These are phyloP conservation scores for Neosilurus hyrtlii DNA, from an alignment of 2,797 vertebrate species.

Conservation along the genomic window DNA sequence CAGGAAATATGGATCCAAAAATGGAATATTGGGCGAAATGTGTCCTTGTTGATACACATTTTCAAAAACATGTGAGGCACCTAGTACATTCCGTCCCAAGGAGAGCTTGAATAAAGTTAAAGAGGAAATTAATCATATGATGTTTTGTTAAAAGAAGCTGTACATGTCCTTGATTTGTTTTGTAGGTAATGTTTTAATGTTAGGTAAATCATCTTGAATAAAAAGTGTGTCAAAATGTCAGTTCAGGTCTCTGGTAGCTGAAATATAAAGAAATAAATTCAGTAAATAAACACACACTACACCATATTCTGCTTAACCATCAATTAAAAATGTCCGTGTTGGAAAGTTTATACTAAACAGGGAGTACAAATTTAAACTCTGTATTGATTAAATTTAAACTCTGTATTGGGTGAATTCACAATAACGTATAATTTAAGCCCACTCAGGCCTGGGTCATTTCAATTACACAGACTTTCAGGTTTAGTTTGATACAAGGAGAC, in stretches of 20 bases:
- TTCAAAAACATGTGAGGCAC: conserved; percentile 11
- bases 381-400: not conserved
- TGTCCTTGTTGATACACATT: conserved; percentile 43
- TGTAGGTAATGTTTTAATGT: not conserved
- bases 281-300: not conserved
- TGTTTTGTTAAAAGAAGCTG: not conserved
- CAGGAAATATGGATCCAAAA: conserved; percentile 50
- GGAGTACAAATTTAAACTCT: not conserved
- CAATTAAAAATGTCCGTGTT: not conserved
- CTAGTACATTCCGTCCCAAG: not conserved
- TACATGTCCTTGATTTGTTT: not conserved
- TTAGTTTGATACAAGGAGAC: not conserved
- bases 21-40: conserved; percentile 27
- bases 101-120: not conserved
- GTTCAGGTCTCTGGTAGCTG: not conserved
- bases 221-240: not conserved
- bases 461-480: not conserved
- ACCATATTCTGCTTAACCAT: too few relatives aligned
- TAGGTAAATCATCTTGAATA: not conserved
- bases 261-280: not conserved
- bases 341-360: not conserved
- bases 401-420: not conserved
- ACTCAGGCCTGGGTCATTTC: conserved; percentile 3
- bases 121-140: not conserved
- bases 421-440: not conserved